Conservation (phyloP, 2,797 vertebrate species). For the Sebastes flavidus region DNA sequence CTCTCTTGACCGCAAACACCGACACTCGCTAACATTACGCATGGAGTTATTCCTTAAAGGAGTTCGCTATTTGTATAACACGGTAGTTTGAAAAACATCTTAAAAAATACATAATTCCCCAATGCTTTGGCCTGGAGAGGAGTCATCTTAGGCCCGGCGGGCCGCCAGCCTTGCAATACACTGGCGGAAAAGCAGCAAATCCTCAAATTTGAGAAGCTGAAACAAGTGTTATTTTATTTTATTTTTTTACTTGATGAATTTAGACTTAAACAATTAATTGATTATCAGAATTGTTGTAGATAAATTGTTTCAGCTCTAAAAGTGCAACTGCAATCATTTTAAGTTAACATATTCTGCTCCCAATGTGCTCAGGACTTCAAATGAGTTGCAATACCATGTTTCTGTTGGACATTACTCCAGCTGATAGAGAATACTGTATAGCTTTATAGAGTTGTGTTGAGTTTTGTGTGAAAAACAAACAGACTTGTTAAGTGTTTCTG, state of each 20-base stretch:
- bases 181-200: neutral
- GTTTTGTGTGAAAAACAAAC: slow-evolving; percentile 5
- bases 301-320: neutral
- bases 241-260: neutral
- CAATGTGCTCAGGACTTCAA: neutral
- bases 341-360: neutral
- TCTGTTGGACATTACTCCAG: neutral
- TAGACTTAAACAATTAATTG: neutral
- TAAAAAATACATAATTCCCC: no score
- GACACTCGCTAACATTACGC: no score
- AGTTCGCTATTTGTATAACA: no score
- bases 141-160: no score
- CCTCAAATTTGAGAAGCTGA: neutral
- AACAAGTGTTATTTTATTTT: neutral
- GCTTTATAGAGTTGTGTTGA: neutral
- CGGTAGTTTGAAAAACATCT: no score
- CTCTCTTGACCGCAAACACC: no score
- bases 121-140: no score
- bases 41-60: no score
- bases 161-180: no score
- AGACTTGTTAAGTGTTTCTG: slow-evolving; percentile 9
- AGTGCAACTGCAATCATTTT: neutral
- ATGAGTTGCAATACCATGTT: neutral
- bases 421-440: neutral
- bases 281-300: neutral